Evolutionary conservation across 2,797 vertebrate species (phyloP), one percentile per base, ranked within the genome.

Genomic region (Chlorospingus flavigularis): DNA sequence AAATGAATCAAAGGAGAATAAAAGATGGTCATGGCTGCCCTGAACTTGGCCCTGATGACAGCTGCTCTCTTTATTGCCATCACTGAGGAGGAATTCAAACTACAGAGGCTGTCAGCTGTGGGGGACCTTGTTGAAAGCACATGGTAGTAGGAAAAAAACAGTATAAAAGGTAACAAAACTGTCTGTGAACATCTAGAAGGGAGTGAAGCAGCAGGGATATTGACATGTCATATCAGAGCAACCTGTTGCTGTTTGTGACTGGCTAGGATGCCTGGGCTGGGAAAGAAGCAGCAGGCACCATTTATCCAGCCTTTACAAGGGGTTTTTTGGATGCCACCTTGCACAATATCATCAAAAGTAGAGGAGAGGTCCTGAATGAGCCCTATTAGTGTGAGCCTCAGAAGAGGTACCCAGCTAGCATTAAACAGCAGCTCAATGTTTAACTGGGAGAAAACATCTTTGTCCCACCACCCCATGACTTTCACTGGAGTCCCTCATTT

Each of bases 371-470:
- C 8, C 8, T 63, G 48, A 78, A 39, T 30, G 11, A 71, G 10
- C 5, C 28, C 12, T 70, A 45, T 33, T 31, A 8, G 10, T 14
- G 7, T 40, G 33, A 43, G 13, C 20, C 31, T 50, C 0, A 0
- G 48, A 54, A 81, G 26, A 79, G 17, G 26, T 57, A 40, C 31
- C 13, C 51, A 66, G 50, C 26, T 4, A 7, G 15, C 26, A 39
- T 21, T 50, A 35, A 84, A 58, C 2, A 54, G n/a, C 23, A 95
- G 20, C 28, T 88, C 51, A 58, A 0, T 26, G 12, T 40, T 65
- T n/a, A 83, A 45, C 15, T 63, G 28, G 10, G 43, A 45, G 30
- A 31, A 88, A 70, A 40, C 9, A 20, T 42, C n/a, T 54, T 80
- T 4, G 23, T 81, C 45, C 40, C 19, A 73, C 9, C 11, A 58